A percentile compares a stretch with the other conserved stretches of the same genome.
These are phyloP conservation scores for Teleopsis dalmanni DNA, from an alignment of 1,140 invertebrate genomes.

Conservation along the genomic window DNA sequence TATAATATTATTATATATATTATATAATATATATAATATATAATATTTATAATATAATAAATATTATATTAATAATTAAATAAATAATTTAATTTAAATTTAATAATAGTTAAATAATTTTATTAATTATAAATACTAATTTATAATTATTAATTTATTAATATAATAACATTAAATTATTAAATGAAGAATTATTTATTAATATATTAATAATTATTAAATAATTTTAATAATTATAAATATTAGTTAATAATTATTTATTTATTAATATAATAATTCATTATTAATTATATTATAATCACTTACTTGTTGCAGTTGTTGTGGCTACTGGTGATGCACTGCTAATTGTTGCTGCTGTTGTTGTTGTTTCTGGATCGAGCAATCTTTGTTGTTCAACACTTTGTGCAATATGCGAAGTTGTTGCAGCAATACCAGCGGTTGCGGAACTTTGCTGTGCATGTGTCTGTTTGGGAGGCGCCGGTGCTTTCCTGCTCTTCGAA, in stretches of 20 bases:
- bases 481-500: slow-evolving; percentile 62
- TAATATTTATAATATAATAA: too few relatives aligned
- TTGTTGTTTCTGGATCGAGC: neutral
- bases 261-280: slow-evolving; percentile 22
- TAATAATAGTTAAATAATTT: too few relatives aligned
- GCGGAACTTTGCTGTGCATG: slow-evolving; percentile 27
- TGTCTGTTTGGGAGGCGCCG: slow-evolving; percentile 50
- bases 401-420: slow-evolving; percentile 10
- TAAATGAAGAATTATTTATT: too few relatives aligned
- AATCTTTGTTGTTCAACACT: neutral
- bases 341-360: slow-evolving; percentile 13
- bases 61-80: too few relatives aligned
- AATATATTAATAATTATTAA: neutral
- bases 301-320: slow-evolving; percentile 16
- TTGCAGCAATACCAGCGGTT: slow-evolving; percentile 17
- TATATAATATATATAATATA: too few relatives aligned
- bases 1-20: too few relatives aligned
- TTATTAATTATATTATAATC: too few relatives aligned
- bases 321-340: slow-evolving; percentile 13
- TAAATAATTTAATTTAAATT: too few relatives aligned
- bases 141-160: too few relatives aligned
- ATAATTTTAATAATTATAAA: neutral
- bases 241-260: too few relatives aligned
- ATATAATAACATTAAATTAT: too few relatives aligned
- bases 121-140: too few relatives aligned